These are phyloP conservation scores for Aromia moschata DNA, from an alignment of 2,888 invertebrate species.

Conservation along the genomic window DNA sequence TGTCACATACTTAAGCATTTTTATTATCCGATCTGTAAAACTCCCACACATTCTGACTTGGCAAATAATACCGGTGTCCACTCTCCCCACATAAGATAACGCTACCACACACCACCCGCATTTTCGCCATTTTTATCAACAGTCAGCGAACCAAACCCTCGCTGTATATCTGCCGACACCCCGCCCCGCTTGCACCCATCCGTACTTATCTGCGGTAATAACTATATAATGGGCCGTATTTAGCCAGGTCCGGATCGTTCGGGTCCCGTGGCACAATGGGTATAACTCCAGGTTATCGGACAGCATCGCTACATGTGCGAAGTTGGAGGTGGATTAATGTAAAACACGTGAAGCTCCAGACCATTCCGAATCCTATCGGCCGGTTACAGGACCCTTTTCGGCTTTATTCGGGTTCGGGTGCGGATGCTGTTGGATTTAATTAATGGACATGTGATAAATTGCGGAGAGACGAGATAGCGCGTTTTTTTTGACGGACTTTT, in stretches of 20 bases:
- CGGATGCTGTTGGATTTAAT: constrained; percentile 1
- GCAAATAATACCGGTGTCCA: too few species aligned
- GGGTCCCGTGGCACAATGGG: constrained; percentile 55
- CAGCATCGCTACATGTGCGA: constrained; percentile 44
- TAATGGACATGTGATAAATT: constrained; percentile 8
- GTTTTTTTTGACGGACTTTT: too few species aligned
- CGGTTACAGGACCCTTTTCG: constrained; percentile 2
- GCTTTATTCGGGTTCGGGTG: background rate
- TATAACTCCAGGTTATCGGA: constrained; percentile 50
- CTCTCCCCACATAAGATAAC: too few species aligned
- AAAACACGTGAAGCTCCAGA: constrained; percentile 42
- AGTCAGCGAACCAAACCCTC: too few species aligned
- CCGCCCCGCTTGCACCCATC: background rate
- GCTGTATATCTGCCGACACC: too few species aligned
- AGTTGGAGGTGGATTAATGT: constrained; percentile 50
- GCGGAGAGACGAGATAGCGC: too few species aligned
- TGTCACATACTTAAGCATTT: too few species aligned
- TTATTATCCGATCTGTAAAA: too few species aligned
- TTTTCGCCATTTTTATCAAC: too few species aligned
- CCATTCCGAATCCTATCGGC: constrained; percentile 11
- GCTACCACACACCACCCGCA: too few species aligned
- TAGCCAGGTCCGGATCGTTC: constrained; percentile 50
- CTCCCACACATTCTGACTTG: too few species aligned
- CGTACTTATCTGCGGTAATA: constrained; percentile 23
- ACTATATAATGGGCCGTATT: constrained; percentile 15